phyloP scores from a whole-genome alignment of 2,888 invertebrate genomes.

The Parnassius orleans region DNA sequence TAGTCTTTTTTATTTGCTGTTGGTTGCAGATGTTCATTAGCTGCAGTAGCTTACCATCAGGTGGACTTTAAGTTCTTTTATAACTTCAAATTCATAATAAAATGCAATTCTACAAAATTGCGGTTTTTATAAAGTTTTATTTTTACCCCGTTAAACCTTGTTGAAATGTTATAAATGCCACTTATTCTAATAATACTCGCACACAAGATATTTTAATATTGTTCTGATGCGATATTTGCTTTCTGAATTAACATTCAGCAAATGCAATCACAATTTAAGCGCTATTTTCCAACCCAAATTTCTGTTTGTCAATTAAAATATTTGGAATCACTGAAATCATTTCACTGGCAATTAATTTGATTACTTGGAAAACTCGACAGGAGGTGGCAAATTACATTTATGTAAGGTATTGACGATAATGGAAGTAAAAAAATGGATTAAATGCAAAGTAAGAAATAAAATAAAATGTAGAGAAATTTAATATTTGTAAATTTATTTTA shows the following conservation, averaged over 20 bases:
- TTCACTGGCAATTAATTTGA: conserved; percentile 69
- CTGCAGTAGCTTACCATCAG: too few species aligned
- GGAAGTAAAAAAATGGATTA: conserved; percentile 1
- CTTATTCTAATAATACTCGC: too few species aligned
- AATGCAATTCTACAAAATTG: too few species aligned
- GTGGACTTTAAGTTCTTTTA: too few species aligned
- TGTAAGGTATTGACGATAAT: conserved; percentile 39
- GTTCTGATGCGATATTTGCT: conserved; percentile 66
- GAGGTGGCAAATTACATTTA: conserved; percentile 50
- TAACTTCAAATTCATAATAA: too few species aligned
- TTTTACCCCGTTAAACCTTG: too few species aligned
- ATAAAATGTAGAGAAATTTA: too few species aligned
- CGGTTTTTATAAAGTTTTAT: too few species aligned
- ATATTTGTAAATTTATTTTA: too few species aligned
- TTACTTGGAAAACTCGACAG: conserved; percentile 55
- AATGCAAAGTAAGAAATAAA: not conserved
- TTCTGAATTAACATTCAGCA: conserved; percentile 70
- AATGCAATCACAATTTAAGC: conserved; percentile 73
- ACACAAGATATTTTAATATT: conserved; percentile 43
- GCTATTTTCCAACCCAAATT: conserved; percentile 66
- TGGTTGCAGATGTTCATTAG: too few species aligned
- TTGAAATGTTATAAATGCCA: too few species aligned
- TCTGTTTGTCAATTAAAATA: conserved; percentile 80
- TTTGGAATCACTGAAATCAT: conserved; percentile 75
- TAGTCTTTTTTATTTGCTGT: too few species aligned